Evolutionary conservation across 30 jellyfish, hydroid and myxozoan species (phyloP), one percentile per base, ranked within the genome.

Genomic region (Cassiopea andromeda): DNA sequence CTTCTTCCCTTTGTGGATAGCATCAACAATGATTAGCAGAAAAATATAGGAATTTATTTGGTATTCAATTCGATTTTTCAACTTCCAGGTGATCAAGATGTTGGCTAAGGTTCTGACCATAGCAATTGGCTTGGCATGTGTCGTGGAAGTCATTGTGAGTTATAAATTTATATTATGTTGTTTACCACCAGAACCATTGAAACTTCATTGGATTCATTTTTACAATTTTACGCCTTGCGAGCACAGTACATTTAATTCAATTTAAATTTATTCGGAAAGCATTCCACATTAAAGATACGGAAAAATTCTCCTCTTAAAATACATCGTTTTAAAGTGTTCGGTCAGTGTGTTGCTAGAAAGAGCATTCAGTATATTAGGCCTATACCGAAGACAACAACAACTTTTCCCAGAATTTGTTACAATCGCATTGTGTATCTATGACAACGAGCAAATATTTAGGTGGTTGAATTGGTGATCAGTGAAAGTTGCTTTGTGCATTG

Each of bases 61-160:
- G 78, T 48, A 81, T 76, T 64, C 54, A 43, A 47, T 61, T 58
- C 69, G 13, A 16, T 4, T 7, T 46, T 71, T 70, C 18, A 17
- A 60, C 46, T 81, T 82, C 27, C 85, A 93, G 98, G 98, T 78
- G 92, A 94, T 94, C 97, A 85, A 94, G 95, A 75, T 88, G 78
- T 81, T 94, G 94, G 84, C 97, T 78, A 60, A 81, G 97, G 92
- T 92, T 68, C 89, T 94, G 18, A 82, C 91, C 75, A 79, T 94
- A 77, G 97, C 98, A 91, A 75, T 94, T 77, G 98, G 95, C 92
- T 93, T 89, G 84, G 88, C 93, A 27, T 69, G 82, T 69, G 47
- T 86, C 50, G 68, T 88, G 76, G 97, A 94, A 73, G 87, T 85
- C 57, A 78, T 87, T 90, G 98, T 94, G 87, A 94, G 97, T 85